Base-by-base conservation (phyloP, 2,888 invertebrate species). In the Drosophila picticornis region DNA sequence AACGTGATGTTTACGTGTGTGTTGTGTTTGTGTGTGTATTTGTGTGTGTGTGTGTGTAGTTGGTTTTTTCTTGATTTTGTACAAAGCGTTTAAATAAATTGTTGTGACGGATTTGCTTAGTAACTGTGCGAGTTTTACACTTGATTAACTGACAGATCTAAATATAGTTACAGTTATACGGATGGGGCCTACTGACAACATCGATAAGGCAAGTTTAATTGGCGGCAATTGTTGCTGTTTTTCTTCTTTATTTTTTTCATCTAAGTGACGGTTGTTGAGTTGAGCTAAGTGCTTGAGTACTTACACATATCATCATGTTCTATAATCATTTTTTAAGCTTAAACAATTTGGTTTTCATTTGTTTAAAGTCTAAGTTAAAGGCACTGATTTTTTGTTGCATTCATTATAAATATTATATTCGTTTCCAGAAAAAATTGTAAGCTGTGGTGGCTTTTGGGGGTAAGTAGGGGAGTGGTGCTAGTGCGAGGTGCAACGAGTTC, bases 401-500 rank as follows among this genome's bases (percentile, higher is more conserved):
- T 43, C n/a, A 53, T n/a, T 65, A 48, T 65, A 29, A 32, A 50
- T 67, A 67, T 2, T 67, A 51, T 72, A 51, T 67, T 79, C 62
- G 60, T 69, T 72, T 79, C 61, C 56, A 46, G 68, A 52, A 59
- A 68, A 57, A 75, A 65, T 69, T 63, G 43, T 68, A 57, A 62
- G 58, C 63, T 63, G 56, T 65, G 25, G 46, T 22, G 52, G 19
- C 58, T 46, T 43, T 19, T 43, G 29, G 36, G 50, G 55, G n/a
- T 22, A 50, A 38, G 59, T 43, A 58, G 34, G 13, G 57, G n/a
- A 25, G 25, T 36, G 31, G 31, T 62, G 55, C 59, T 59, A 46
- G 69, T 80, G 88, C 88, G 85, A 85, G 84, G 84, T 88, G 81
- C 80, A 85, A 77, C 86, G 86, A 88, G 88, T 83, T 85, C 63